Base-by-base conservation (phyloP, 1,140 invertebrate species). In the Hylaeus anthracinus region DNA sequence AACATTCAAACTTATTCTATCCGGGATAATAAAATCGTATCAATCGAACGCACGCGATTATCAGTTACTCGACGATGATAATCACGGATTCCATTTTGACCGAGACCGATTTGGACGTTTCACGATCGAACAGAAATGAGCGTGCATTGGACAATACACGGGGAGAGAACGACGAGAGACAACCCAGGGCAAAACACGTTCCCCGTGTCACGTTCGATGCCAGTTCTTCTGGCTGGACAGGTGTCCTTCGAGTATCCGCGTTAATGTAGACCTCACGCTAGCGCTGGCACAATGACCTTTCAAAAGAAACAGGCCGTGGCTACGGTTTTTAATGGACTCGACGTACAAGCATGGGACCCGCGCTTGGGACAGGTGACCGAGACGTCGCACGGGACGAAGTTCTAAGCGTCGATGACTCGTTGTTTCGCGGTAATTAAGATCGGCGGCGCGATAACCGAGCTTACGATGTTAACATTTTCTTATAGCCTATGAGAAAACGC, bases 391-490 rank as follows among this genome's bases (percentile, higher is more conserved):
- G 14, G 5, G 43, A 45, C 26, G 12, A 2, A 2, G 10, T 6
- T 10, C 45, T 9, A 6, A 4, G 39, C 51, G 51, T 51, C 48
- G 60, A 73, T 73, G 72, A 72, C 43, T 61, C 26, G 10, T 45
- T 45, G 72, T 64, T 74, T 64, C 60, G 10, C 12, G 72, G 60
- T 74, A 53, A 76, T 76, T 58, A 67, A 69, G n/a, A 76, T 67
- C 51, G 12, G 1, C n/a, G 48, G n/a, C 39, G 14, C 15, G n/a
- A 55, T 61, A 37, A 74, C 41, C 61, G 10, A 1, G 41, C n/a
- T 26, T 12, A 37, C 37, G 5, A 26, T 8, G n/a, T 8, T 60
- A 26, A 60, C 5, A 60, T 60, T 60, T 60, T 51, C 9, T 6
- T 9, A 26, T 26, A 26, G 26, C 26, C 26, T 26, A 26, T 26